Conservation (phyloP, 1,140 invertebrate genomes). For the Aphelenchoides fujianensis region DNA sequence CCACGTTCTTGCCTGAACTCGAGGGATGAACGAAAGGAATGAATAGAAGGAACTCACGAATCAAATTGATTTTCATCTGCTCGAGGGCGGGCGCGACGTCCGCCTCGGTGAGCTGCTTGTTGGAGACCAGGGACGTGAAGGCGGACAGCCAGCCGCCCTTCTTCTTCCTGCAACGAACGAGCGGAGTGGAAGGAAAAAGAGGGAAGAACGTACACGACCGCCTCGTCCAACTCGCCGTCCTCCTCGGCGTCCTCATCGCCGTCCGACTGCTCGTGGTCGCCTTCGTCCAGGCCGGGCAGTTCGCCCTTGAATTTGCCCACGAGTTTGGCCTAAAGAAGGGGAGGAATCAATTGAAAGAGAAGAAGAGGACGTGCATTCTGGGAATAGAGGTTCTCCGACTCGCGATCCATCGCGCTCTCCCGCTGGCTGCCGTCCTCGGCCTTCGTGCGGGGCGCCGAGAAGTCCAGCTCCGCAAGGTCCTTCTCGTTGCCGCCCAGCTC, state of each 20-base stretch:
- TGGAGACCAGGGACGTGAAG: slow-evolving; percentile 57
- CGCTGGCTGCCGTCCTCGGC: slow-evolving; percentile 25
- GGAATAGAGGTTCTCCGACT: slow-evolving; percentile 31
- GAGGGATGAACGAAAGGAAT: slow-evolving; percentile 26
- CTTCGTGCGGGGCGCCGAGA: slow-evolving; percentile 66
- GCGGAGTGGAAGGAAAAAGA: neutral
- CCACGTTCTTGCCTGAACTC: slow-evolving; percentile 88
- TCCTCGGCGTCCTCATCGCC: slow-evolving; percentile 40
- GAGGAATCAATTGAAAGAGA: too few species aligned
- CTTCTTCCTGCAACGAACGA: neutral
- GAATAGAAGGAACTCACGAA: slow-evolving; percentile 65
- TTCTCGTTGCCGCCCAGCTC: slow-evolving; percentile 76
- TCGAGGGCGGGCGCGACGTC: slow-evolving; percentile 82
- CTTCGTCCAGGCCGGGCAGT: slow-evolving; percentile 46
- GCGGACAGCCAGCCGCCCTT: slow-evolving; percentile 45
- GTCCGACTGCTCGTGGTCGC: slow-evolving; percentile 15
- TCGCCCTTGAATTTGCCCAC: slow-evolving; percentile 54
- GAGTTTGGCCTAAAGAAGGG: slow-evolving; percentile 7
- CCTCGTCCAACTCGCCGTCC: slow-evolving; percentile 33
- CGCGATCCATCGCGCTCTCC: slow-evolving; percentile 7
- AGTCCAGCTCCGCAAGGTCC: slow-evolving; percentile 78
- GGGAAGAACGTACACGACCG: neutral
- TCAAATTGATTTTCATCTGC: slow-evolving; percentile 92
- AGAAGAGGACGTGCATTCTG: slow-evolving; percentile 46
- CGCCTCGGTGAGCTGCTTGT: slow-evolving; percentile 64